Evolutionary conservation across 2,113 vertebrate species (phyloP), one percentile per base, ranked within the genome.

Genomic region (Mungos mungo): DNA sequence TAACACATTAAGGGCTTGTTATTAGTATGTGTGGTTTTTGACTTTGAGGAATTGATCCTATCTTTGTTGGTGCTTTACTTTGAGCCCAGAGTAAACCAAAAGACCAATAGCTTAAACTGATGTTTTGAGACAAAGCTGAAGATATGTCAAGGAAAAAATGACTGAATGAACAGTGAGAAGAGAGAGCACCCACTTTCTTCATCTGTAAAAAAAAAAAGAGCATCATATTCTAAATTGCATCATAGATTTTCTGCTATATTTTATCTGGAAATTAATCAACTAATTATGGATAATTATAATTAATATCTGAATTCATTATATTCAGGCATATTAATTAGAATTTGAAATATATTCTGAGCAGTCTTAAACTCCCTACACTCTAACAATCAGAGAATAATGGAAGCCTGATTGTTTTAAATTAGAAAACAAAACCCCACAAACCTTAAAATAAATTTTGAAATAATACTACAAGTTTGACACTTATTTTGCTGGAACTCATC

Each of bases 261-360:
- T 88, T 95, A 96, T 93, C 93, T 96, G 52, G 50, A 96, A 98
- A 97, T 96, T 97, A 98, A 97, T 97, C 96, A 95, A 81, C 92
- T 97, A 97, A 97, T 98, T 98, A 97, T 96, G 76, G 74, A 96
- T 94, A 97, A 98, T 97, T 97, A 96, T 97, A 96, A 97, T 97
- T 98, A 98, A 98, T 97, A 97, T 96, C 50, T 93, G 97, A 98
- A 98, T 98, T 96, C 86, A 97, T 97, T 98, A 98, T 89, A 95
- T 94, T 86, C 80, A 97, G 87, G 82, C 91, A 94, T 96, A 96
- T 98, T 90, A 98, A 97, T 96, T 97, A 90, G 89, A 83, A 96
- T 96, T 95, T 93, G 54, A 92, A 98, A 97, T 97, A 81, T 79
- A 96, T 96, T 97, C 80, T 95, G 65, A 92, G 76, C 50, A 85